A percentile compares a stretch with the other conserved stretches of the same genome.
Evolutionary conservation across 1,140 invertebrate species (phyloP).

Genomic region (Ptiloglossa arizonensis): DNA sequence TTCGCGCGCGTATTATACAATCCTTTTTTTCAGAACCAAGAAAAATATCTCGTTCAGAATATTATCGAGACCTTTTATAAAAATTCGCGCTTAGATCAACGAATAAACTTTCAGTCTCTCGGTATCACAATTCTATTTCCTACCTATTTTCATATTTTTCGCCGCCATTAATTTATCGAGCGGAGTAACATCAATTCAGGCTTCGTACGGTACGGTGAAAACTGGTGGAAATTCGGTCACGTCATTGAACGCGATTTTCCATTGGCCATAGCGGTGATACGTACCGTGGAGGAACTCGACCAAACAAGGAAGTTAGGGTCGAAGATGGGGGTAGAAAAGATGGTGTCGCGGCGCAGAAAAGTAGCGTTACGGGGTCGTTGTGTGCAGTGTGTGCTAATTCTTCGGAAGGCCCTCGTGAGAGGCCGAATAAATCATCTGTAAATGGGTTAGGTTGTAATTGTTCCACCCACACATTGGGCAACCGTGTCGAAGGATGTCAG

Average conservation of each 20-base stretch:
- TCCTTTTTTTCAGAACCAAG: no score
- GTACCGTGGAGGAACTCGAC: slow-evolving; percentile 4
- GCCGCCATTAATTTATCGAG: neutral
- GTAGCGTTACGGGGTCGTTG: neutral
- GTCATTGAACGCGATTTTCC: neutral
- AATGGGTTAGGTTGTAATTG: slow-evolving; percentile 67
- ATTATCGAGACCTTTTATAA: no score
- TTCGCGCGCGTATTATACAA: no score
- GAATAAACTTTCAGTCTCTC: no score
- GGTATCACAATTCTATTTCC: no score
- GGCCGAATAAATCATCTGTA: slow-evolving; percentile 62
- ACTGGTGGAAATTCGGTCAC: slow-evolving; percentile 23
- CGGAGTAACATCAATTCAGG: neutral
- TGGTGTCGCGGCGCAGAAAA: slow-evolving; percentile 15
- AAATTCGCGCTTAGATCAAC: no score
- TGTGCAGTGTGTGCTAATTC: slow-evolving; percentile 39
- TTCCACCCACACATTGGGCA: slow-evolving; percentile 34
- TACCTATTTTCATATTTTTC: no score
- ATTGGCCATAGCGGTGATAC: neutral
- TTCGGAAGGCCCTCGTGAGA: slow-evolving; percentile 35
- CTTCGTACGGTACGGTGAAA: neutral
- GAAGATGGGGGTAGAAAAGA: neutral
- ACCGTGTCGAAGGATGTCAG: slow-evolving; percentile 52
- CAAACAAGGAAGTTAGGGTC: neutral
- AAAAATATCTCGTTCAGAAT: no score